A percentile compares a stretch with the other conserved stretches of the same genome.
Conservation (phyloP, 2,888 invertebrate species). For the Cerastoderma edule region DNA sequence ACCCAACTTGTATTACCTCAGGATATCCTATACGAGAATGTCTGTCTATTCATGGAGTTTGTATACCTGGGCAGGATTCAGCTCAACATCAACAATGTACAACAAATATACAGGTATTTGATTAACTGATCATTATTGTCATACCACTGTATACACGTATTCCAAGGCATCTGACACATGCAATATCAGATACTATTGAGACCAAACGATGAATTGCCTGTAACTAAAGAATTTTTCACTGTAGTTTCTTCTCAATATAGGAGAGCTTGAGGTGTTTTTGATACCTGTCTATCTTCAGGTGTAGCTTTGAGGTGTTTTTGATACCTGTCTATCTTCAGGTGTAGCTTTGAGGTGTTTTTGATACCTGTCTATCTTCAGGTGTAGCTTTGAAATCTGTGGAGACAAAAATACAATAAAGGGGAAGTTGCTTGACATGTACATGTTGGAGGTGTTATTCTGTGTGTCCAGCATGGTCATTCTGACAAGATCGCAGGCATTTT, state of each 20-base stretch:
- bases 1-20: constrained; percentile 56
- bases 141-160: no score
- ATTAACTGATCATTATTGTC: neutral
- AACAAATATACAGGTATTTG: constrained; percentile 60
- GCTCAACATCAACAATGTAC: constrained; percentile 62
- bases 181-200: neutral
- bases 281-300: neutral
- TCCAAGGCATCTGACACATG: no score
- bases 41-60: constrained; percentile 62
- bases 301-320: neutral
- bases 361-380: neutral
- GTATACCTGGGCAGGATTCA: constrained; percentile 65
- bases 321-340: neutral
- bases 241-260: neutral
- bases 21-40: constrained; percentile 58
- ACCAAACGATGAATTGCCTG: neutral
- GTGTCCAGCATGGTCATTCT: no score
- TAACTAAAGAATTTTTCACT: neutral
- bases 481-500: no score
- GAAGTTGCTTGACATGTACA: no score
- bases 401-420: no score
- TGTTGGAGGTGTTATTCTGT: no score
- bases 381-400: no score
- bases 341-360: neutral
- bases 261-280: neutral